Conservation (phyloP, 2,113 vertebrate genomes). For the Pomatostomus ruficeps region DNA sequence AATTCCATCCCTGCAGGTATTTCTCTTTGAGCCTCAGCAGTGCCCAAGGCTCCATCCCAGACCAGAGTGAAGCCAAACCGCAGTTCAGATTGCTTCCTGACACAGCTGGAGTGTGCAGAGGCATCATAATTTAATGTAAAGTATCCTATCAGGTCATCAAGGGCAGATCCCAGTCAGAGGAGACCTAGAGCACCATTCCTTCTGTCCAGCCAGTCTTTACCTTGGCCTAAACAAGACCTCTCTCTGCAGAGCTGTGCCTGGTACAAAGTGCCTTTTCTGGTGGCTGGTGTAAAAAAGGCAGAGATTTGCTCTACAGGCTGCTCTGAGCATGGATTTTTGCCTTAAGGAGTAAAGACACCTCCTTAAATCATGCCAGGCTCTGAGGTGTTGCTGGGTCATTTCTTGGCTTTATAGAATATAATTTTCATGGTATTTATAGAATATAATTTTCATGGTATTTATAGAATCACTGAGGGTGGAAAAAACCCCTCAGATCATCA, state of each 20-base stretch:
- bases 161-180: background rate
- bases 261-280: background rate
- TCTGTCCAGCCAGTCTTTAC: background rate
- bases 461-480: background rate
- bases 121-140: background rate
- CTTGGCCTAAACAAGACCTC: rapidly evolving
- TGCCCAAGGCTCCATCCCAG: background rate
- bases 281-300: background rate
- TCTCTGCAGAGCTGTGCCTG: background rate
- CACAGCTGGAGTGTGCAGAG: background rate
- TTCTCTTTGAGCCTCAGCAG: background rate
- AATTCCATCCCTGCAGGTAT: background rate
- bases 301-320: background rate
- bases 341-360: background rate
- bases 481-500: background rate
- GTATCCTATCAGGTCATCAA: background rate
- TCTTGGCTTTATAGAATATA: background rate
- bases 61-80: background rate
- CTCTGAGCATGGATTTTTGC: background rate
- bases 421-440: background rate
- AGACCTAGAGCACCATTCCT: background rate
- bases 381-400: background rate
- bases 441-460: background rate
- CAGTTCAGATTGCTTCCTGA: background rate
- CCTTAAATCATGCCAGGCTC: background rate